Base-by-base conservation (phyloP, 2,113 vertebrate species). In the Phoxinus phoxinus region DNA sequence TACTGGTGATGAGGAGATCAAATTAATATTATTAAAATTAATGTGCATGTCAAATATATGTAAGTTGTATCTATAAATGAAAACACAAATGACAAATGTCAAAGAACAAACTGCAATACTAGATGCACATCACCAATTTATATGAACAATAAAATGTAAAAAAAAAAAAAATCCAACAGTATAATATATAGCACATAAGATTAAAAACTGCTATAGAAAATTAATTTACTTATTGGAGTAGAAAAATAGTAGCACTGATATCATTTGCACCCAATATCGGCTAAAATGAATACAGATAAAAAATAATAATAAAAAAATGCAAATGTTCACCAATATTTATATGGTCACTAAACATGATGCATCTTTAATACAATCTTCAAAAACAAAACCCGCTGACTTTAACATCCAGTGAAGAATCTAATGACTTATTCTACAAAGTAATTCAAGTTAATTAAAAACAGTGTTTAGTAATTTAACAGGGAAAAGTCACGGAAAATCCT, bases 341-440 rank as follows among this genome's bases (percentile, higher is more conserved):
- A 72, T 2, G 11, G 37, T 44, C 21, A 73, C 11, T 41, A 25
- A 44, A 3, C 5, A 27, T 15, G 6, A 67, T 17, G 25, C 27
- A 67, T 67, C 63, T 65, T 61, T 30, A 65, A 65, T 65, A 65
- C 30, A 30, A 65, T 15, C 63, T 32, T 67, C 63, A 32, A 67
- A 65, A 67, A 17, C 63, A 67, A 67, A 67, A 32, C 27, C 27
- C 6, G 27, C 63, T 67, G 27, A 30, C 63, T 67, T 8, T 7
- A 67, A 6, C 6, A 46, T 48, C 23, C 37, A 73, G 7, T 25
- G 59, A 27, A 27, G n/a, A 63, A 27, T 63, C 59, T 13, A 63
- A 63, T 17, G 41, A 46, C 23, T 25, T 73, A 46, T 73, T 73
- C 71, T 73, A 73, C 71, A 73, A 46, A 73, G 37, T 12, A 46